Evolutionary conservation across 2,797 vertebrate species (phyloP).

Genomic region (Falco concolor): DNA sequence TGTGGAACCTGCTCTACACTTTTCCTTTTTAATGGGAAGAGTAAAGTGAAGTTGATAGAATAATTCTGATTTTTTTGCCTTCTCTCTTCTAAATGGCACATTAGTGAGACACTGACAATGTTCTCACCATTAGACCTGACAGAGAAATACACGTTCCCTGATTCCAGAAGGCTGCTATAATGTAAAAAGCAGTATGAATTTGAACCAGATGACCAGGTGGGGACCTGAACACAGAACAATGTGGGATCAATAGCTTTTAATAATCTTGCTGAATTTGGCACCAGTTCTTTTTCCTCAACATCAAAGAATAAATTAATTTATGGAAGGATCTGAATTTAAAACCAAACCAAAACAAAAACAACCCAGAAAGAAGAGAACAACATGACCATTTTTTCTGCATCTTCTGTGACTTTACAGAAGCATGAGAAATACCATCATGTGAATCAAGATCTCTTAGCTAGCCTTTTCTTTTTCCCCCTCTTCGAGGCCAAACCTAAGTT

Average conservation of each 20-base stretch:
- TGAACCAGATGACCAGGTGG: neutral
- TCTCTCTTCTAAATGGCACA: conserved; percentile 22
- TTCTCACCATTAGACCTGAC: conserved; percentile 11
- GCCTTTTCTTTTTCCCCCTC: neutral
- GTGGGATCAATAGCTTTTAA: neutral
- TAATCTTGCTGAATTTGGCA: neutral
- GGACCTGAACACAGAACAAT: neutral
- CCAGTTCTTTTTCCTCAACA: neutral
- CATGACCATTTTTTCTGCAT: neutral
- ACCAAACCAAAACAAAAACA: too few relatives aligned
- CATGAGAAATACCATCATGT: neutral
- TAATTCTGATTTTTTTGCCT: conserved; percentile 33
- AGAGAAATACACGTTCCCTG: neutral
- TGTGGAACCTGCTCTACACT: neutral
- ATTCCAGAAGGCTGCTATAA: conserved; percentile 8
- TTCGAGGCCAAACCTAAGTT: neutral
- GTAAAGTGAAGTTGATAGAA: conserved; percentile 20
- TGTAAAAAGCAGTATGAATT: neutral
- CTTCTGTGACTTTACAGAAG: neutral
- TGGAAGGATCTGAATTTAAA: neutral
- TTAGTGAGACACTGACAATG: neutral
- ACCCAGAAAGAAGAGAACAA: neutral
- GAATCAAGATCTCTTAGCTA: neutral
- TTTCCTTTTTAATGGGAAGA: neutral
- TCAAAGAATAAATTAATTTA: neutral